These are phyloP conservation scores for Agonopterix heracliana DNA, from an alignment of 2,888 invertebrate genomes.

Conservation along the genomic window DNA sequence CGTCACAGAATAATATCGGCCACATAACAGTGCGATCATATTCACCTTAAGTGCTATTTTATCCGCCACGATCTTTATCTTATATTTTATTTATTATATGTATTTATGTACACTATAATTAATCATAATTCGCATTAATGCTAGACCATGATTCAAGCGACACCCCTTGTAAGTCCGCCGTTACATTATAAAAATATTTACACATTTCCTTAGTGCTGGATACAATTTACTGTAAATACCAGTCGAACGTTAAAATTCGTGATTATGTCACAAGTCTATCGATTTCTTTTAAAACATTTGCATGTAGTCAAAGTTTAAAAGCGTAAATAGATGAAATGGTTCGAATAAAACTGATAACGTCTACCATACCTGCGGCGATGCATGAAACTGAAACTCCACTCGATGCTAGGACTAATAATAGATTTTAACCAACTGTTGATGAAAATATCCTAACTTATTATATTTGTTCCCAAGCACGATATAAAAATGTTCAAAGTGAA, in stretches of 20 bases:
- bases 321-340: neutral
- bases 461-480: constrained; percentile 74
- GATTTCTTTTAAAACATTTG: constrained; percentile 14
- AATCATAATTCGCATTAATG: constrained; percentile 28
- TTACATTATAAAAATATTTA: constrained; percentile 47
- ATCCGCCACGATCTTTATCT: constrained; percentile 28
- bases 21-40: constrained; percentile 28
- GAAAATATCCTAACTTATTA: constrained; percentile 56
- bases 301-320: constrained; percentile 1
- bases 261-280: constrained; percentile 48
- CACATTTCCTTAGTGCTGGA: constrained; percentile 45
- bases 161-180: constrained; percentile 25
- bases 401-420: neutral
- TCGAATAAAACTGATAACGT: neutral
- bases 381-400: neutral
- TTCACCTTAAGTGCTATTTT: constrained; percentile 34
- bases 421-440: constrained; percentile 2
- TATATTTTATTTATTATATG: constrained; percentile 30
- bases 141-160: constrained; percentile 42
- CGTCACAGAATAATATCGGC: constrained; percentile 27
- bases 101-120: constrained; percentile 41
- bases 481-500: constrained; percentile 44
- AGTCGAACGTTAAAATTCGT: constrained; percentile 55
- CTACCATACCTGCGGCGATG: neutral
- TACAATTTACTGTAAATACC: constrained; percentile 37